Percentiles rank a stretch among this genome's conserved stretches.
These are phyloP conservation scores for Ptyas mucosa DNA, from an alignment of 2,113 vertebrate genomes.

Conservation along the genomic window DNA sequence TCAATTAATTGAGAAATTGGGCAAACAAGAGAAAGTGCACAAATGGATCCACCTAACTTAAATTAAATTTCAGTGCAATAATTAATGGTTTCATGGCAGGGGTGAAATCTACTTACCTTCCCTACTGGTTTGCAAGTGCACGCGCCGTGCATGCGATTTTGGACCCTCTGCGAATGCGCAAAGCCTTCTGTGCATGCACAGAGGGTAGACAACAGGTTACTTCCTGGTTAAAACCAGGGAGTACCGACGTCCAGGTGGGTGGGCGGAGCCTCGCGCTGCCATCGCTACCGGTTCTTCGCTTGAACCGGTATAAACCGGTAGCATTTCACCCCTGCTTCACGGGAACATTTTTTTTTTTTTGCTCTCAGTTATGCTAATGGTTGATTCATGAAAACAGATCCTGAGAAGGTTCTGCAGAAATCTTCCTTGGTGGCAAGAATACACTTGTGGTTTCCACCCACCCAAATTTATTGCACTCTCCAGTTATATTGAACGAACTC, in stretches of 20 bases:
- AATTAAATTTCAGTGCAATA: not conserved
- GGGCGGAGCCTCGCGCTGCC: no score
- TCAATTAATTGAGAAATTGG: not conserved
- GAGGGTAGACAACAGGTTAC: no score
- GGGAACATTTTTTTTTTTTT: not conserved
- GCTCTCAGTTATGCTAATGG: not conserved
- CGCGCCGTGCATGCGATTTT: no score
- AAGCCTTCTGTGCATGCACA: no score
- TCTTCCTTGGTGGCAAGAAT: not conserved
- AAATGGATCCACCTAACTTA: not conserved
- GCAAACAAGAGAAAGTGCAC: not conserved
- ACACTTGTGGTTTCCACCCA: not conserved
- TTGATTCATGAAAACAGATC: not conserved
- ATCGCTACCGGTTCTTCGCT: no score
- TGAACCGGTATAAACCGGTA: no score
- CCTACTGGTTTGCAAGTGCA: no score
- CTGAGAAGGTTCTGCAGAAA: not conserved
- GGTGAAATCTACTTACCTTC: no score
- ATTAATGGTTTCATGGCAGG: not conserved
- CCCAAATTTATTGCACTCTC: not conserved
- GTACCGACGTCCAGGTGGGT: no score
- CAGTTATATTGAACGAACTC: not conserved
- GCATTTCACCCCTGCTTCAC: not conserved
- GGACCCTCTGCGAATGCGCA: no score
- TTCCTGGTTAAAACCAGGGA: no score